phyloP scores from a whole-genome alignment of 1,140 invertebrate species.

The Trichonephila clavata region DNA sequence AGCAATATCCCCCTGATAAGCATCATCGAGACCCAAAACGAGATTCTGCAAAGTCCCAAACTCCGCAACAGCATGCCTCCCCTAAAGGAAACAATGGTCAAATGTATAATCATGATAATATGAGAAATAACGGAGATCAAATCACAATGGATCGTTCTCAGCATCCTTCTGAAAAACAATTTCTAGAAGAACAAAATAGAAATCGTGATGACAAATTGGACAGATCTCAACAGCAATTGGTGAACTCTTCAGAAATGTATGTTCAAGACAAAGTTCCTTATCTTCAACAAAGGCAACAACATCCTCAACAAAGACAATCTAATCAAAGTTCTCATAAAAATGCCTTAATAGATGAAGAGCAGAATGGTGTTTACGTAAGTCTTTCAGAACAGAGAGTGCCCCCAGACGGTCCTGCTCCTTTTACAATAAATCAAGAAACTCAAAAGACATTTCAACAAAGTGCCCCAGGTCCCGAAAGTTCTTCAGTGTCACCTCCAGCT shows the following conservation, averaged over 20 bases:
- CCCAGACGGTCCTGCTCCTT: not conserved
- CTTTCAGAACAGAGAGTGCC: not conserved
- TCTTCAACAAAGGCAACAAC: constrained; percentile 15
- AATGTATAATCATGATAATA: not conserved
- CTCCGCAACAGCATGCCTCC: not conserved
- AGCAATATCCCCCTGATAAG: not conserved
- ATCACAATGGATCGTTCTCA: not conserved
- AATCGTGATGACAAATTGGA: not conserved
- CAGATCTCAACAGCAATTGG: not conserved
- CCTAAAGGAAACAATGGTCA: not conserved
- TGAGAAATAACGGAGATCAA: not conserved
- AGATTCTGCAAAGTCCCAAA: not conserved
- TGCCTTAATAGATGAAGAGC: not conserved
- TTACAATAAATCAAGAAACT: not conserved
- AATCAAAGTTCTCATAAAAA: constrained; percentile 27
- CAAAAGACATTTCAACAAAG: not conserved
- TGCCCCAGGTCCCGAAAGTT: not conserved
- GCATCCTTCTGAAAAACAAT: not conserved
- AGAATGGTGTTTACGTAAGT: constrained; percentile 63
- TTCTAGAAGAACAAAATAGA: constrained; percentile 30
- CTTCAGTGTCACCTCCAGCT: constrained; percentile 42
- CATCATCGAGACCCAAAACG: not conserved
- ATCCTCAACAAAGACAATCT: constrained; percentile 42
- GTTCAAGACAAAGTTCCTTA: constrained; percentile 20
- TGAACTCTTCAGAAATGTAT: not conserved